Base-by-base conservation (phyloP, 2,113 vertebrate genomes). In the Pangasianodon gigas region DNA sequence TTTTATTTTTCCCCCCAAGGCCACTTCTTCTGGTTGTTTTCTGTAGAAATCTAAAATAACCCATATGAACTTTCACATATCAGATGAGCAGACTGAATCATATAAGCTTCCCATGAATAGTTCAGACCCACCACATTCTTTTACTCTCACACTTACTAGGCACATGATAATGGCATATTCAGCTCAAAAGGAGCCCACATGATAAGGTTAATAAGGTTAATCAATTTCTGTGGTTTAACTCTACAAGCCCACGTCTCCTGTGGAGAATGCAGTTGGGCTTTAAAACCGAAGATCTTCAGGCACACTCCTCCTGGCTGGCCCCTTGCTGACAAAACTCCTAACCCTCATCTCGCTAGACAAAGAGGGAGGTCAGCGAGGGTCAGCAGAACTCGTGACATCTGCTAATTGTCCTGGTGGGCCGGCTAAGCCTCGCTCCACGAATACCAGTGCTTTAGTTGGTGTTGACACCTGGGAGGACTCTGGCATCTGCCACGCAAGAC, bases 341-440 rank as follows among this genome's bases (percentile, higher is more conserved):
- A 82, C 88, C 65, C 52, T 79, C 83, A 32, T 89, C 62, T 86
- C 84, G 56, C 16, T 83, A 82, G 52, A 96, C 93, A 95, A 95
- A 94, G 92, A 82, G 37, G 32, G 51, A 90, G 96, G 95, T 96
- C 95, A 94, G 85, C 41, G 81, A 92, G 93, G 96, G 95, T 96
- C 95, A 94, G 85, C 32, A 90, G 86, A 18, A 90, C 91, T 60
- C 86, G 82, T 91, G 93, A 95, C 95, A 96, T 95, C 95, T 96
- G 95, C 95, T 96, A 95, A 96, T 96, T 96, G 95, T 95, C 95
- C 93, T 87, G 93, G 90, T 92, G 95, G 92, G 92, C 93, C 44
- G 93, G 92, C 93, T 91, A 89, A 92, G 93, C 79, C 60, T 24
- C 29, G 75, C 88, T 88, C 74, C 32, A 19, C 93, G 92, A 93